Evolutionary conservation across 2,113 vertebrate genomes (phyloP).

Genomic region (Colaptes auratus): DNA sequence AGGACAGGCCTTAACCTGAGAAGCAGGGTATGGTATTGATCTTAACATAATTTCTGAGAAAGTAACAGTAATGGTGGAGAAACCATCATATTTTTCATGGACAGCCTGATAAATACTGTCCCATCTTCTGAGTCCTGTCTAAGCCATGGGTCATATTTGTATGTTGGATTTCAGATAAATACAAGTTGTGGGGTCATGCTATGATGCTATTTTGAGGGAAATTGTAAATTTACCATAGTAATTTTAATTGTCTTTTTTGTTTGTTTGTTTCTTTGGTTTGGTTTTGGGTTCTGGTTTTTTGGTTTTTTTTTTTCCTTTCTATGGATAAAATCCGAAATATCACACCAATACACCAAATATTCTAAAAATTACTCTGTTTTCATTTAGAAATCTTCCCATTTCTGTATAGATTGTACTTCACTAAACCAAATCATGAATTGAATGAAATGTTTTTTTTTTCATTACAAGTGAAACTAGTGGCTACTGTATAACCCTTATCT

Average conservation of each 20-base stretch:
- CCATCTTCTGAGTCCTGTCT: not conserved
- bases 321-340: not conserved
- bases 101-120: not conserved
- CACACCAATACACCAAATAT: not conserved
- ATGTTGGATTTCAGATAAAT: not conserved
- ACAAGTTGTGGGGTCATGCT: not conserved
- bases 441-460: not conserved
- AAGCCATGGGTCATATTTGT: not conserved
- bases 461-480: not conserved
- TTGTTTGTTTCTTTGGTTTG: too few relatives aligned
- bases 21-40: not conserved
- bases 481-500: not conserved
- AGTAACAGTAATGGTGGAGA: not conserved
- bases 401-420: not conserved
- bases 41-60: not conserved
- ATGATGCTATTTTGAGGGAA: not conserved
- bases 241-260: not conserved
- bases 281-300: too few relatives aligned
- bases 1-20: not conserved
- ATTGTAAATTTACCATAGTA: not conserved
- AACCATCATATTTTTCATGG: not conserved
- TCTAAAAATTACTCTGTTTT: not conserved
- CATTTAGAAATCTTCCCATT: not conserved
- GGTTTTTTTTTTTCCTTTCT: not conserved
- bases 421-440: not conserved